These are phyloP conservation scores for Neocrepidodera transversa DNA, from an alignment of 2,888 invertebrate genomes.

Conservation along the genomic window DNA sequence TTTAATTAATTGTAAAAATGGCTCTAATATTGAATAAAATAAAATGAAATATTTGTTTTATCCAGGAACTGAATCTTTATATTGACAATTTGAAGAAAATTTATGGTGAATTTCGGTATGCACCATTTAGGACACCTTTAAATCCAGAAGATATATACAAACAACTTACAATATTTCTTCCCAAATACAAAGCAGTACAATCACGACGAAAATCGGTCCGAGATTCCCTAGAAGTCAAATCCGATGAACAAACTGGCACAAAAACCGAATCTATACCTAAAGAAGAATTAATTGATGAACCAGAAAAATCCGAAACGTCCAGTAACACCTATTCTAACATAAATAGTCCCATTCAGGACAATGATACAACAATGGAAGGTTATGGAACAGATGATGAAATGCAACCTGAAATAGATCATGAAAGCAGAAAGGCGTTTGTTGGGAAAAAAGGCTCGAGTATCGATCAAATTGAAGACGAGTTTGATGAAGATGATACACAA, in stretches of 20 bases:
- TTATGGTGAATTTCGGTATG: constrained; percentile 77
- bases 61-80: constrained; percentile 81
- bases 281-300: background rate
- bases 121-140: constrained; percentile 73
- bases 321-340: constrained; percentile 8
- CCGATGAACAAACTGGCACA: constrained; percentile 2
- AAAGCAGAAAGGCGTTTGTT: constrained; percentile 31
- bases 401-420: constrained; percentile 30
- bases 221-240: constrained; percentile 12
- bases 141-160: constrained; percentile 68
- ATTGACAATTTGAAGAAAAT: constrained; percentile 74
- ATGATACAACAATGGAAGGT: constrained; percentile 46
- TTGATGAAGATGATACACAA: constrained; percentile 46
- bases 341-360: constrained; percentile 14
- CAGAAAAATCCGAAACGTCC: constrained; percentile 1
- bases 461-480: constrained; percentile 41
- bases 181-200: constrained; percentile 48
- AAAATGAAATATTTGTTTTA: background rate
- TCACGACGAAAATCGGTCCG: constrained; percentile 10
- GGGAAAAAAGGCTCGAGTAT: constrained; percentile 12
- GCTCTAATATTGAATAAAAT: background rate
- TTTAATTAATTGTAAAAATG: no score
- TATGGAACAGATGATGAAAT: constrained; percentile 54
- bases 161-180: constrained; percentile 72
- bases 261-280: constrained; percentile 10